Evolutionary conservation across 2,797 vertebrate genomes (phyloP).

Genomic region (Protosalanx chinensis): DNA sequence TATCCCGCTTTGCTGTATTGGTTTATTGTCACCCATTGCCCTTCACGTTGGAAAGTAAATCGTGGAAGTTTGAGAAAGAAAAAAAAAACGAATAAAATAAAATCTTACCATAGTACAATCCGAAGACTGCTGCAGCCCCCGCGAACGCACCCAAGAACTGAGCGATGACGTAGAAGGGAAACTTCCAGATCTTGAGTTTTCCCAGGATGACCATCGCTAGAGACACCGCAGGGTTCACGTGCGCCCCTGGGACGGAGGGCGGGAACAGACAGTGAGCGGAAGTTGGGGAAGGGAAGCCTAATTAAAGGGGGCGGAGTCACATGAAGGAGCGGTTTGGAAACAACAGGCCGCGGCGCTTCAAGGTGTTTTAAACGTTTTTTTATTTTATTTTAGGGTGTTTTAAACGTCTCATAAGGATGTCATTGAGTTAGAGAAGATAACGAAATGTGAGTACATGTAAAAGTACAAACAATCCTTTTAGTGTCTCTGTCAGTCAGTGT

Average conservation of each 20-base stretch:
- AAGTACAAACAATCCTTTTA: too few species aligned
- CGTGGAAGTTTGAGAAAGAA: background rate
- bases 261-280: background rate
- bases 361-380: slow-evolving; percentile 35
- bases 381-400: background rate
- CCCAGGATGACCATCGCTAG: slow-evolving; percentile 93
- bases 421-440: too few species aligned
- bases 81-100: background rate
- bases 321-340: slow-evolving; percentile 49
- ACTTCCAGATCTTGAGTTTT: slow-evolving; percentile 89
- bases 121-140: slow-evolving; percentile 89
- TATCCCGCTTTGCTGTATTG: background rate
- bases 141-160: slow-evolving; percentile 90
- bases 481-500: background rate
- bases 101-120: slow-evolving; percentile 86
- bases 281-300: background rate
- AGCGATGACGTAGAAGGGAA: slow-evolving; percentile 88
- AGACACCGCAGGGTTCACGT: slow-evolving; percentile 90
- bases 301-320: slow-evolving; percentile 15
- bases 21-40: background rate
- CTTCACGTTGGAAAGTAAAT: background rate
- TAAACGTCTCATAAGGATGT: background rate
- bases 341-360: background rate
- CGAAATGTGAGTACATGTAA: too few species aligned
- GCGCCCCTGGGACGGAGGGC: slow-evolving; percentile 75